These are phyloP conservation scores for Clunio marinus DNA, from an alignment of 2,888 invertebrate species.

Conservation along the genomic window DNA sequence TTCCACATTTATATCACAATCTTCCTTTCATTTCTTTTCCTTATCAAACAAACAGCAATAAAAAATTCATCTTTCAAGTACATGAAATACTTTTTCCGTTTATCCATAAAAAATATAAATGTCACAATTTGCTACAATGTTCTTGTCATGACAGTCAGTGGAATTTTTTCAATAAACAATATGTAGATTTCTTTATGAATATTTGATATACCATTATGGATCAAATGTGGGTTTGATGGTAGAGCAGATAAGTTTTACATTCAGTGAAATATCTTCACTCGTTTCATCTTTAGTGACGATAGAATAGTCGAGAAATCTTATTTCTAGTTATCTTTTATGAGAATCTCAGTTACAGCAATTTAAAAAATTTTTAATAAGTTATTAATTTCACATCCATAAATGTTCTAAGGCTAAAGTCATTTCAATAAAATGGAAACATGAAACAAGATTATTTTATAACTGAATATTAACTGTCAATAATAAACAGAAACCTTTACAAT, in stretches of 20 bases:
- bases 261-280: not conserved
- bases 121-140: not conserved
- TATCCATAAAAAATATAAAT: constrained; percentile 13
- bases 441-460: no score
- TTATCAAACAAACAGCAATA: not conserved
- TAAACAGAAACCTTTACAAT: no score
- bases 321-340: no score
- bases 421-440: no score
- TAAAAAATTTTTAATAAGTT: no score
- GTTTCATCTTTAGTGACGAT: not conserved
- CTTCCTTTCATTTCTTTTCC: no score
- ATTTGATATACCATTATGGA: constrained; percentile 24
- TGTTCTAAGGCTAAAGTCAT: no score
- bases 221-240: no score
- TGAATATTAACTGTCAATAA: no score
- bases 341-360: no score
- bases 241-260: not conserved
- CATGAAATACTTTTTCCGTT: not conserved
- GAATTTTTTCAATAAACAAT: constrained; percentile 12
- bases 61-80: constrained; percentile 15
- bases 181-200: constrained; percentile 30
- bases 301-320: no score
- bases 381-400: no score
- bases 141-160: not conserved
- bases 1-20: not conserved